Evolutionary conservation across 2,888 invertebrate genomes (phyloP).

Genomic region (Ophion slaviceki): DNA sequence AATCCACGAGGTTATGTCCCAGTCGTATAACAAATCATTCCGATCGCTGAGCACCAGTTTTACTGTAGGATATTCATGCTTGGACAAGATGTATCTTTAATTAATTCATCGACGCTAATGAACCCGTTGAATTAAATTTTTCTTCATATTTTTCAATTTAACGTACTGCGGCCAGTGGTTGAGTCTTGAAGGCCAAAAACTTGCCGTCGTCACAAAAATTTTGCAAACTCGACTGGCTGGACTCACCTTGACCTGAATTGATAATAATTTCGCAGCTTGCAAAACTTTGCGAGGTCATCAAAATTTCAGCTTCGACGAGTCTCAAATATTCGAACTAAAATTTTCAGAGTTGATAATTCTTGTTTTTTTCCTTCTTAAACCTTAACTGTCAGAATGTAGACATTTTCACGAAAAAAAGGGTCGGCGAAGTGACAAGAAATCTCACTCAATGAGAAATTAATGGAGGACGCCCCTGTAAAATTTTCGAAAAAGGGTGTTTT

Average conservation of each 20-base stretch:
- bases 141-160: slow-evolving; percentile 3
- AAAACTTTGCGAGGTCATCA: slow-evolving; percentile 22
- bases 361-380: background rate
- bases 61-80: slow-evolving; percentile 9
- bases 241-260: slow-evolving; percentile 54
- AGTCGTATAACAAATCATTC: background rate
- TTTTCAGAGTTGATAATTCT: background rate
- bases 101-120: background rate
- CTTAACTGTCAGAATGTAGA: background rate
- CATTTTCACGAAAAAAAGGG: background rate
- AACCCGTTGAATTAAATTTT: background rate
- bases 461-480: too few relatives aligned
- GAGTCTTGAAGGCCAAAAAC: slow-evolving; percentile 43
- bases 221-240: slow-evolving; percentile 20
- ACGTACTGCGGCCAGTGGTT: slow-evolving; percentile 24
- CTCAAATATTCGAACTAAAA: slow-evolving; percentile 9
- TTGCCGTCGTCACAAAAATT: slow-evolving; percentile 26
- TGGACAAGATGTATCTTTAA: slow-evolving; percentile 2
- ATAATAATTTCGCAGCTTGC: slow-evolving; percentile 56
- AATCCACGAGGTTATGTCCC: background rate
- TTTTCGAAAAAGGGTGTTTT: too few relatives aligned
- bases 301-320: slow-evolving; percentile 20
- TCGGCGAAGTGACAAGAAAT: background rate
- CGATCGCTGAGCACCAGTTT: slow-evolving; percentile 37
- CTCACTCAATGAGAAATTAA: background rate